These are phyloP conservation scores for Natrix natrix DNA, from an alignment of 2,797 vertebrate species.

Conservation along the genomic window DNA sequence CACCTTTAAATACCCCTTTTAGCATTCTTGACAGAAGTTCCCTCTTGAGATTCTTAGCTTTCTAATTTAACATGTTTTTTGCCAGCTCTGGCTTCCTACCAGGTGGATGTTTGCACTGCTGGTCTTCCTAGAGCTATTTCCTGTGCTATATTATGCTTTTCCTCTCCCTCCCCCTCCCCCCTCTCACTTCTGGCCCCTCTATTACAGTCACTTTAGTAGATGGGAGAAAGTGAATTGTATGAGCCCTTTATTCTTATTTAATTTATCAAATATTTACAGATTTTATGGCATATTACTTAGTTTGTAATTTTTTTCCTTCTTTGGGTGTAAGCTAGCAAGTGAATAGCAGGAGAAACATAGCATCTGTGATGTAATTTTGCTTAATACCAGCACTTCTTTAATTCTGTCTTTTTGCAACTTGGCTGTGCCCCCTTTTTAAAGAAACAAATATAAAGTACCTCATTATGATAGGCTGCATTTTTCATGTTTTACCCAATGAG, in stretches of 20 bases:
- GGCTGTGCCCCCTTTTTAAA: background rate
- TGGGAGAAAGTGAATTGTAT: background rate
- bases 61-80: conserved; percentile 8
- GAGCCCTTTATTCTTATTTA: background rate
- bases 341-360: background rate
- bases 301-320: background rate
- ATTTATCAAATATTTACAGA: background rate
- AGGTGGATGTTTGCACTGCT: background rate
- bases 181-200: background rate
- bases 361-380: background rate
- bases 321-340: background rate
- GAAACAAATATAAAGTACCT: background rate
- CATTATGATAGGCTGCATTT: background rate
- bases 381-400: background rate
- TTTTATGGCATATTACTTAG: background rate
- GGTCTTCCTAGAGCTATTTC: background rate
- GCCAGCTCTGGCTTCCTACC: background rate
- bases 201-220: background rate
- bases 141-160: background rate
- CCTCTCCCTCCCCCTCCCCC: background rate
- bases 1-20: conserved; percentile 24
- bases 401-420: background rate
- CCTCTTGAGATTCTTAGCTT: background rate
- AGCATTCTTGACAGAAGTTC: conserved; percentile 6
- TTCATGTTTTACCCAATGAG: background rate